Evolutionary conservation across 2,888 invertebrate species (phyloP).

Genomic region (Phyllotreta striolata): DNA sequence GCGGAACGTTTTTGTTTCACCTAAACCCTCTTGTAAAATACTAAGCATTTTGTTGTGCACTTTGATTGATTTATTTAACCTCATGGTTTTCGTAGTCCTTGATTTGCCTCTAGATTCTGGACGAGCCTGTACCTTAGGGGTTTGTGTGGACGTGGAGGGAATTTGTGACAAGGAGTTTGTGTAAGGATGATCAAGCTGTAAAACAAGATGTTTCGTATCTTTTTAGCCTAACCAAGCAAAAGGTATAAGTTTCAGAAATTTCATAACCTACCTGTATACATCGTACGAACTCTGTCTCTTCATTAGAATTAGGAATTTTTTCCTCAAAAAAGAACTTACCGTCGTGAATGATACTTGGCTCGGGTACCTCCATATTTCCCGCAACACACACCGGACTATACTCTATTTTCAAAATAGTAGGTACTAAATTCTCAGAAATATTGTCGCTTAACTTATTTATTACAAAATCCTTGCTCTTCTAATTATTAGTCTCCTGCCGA

Average conservation of each 20-base stretch:
- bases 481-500: no score
- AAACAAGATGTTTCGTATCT: slow-evolving; percentile 7
- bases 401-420: no score
- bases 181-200: slow-evolving; percentile 2
- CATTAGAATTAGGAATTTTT: not conserved
- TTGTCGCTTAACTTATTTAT: no score
- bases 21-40: not conserved
- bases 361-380: slow-evolving; percentile 2
- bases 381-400: no score
- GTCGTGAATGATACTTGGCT: slow-evolving; percentile 3
- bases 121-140: not conserved
- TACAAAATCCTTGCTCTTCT: no score
- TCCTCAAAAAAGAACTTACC: not conserved
- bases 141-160: not conserved
- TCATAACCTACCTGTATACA: not conserved
- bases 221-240: no score
- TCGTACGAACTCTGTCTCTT: not conserved
- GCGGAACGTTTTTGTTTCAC: not conserved
- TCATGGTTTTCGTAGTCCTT: slow-evolving; percentile 1
- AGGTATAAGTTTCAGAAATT: not conserved
- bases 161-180: not conserved
- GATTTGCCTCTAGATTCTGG: not conserved
- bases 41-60: not conserved
- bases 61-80: slow-evolving; percentile 1
- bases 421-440: no score